Evolutionary conservation across 2,888 invertebrate genomes (phyloP).

Genomic region (Callinectes sapidus): DNA sequence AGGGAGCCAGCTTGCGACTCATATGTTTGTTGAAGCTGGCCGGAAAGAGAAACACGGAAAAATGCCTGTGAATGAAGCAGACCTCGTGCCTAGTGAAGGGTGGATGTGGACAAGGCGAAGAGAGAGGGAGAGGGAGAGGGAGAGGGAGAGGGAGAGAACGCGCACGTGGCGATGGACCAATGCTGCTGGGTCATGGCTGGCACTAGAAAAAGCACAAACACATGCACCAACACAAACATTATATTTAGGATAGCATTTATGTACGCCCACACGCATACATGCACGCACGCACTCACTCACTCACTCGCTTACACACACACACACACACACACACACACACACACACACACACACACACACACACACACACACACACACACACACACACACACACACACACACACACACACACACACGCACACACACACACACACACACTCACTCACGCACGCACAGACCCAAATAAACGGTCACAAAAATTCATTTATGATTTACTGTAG

Average conservation of each 20-base stretch:
- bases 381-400: conserved; percentile 22
- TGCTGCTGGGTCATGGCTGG: not conserved
- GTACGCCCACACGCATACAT: not conserved
- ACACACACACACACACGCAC: conserved; percentile 23
- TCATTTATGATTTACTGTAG: not conserved
- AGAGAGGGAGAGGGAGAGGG: conserved; percentile 35
- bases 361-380: conserved; percentile 47
- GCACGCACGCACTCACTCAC: not conserved
- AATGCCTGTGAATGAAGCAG: not conserved
- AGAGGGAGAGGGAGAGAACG: not conserved
- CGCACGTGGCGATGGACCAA: not conserved
- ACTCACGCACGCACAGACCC: not conserved
- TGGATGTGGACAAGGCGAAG: not conserved
- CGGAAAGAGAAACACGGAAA: conserved; percentile 12
- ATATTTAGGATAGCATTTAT: not conserved
- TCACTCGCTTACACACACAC: not conserved
- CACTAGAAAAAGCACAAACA: not conserved
- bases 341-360: conserved; percentile 4
- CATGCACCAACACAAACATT: not conserved
- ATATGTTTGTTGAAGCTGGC: not conserved
- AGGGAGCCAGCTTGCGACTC: not conserved
- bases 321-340: not conserved
- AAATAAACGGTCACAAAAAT: not conserved
- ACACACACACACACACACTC: not conserved
- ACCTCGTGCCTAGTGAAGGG: not conserved